These are phyloP conservation scores for Cygnus buccinator DNA, from an alignment of 2,113 vertebrate genomes.

Conservation along the genomic window DNA sequence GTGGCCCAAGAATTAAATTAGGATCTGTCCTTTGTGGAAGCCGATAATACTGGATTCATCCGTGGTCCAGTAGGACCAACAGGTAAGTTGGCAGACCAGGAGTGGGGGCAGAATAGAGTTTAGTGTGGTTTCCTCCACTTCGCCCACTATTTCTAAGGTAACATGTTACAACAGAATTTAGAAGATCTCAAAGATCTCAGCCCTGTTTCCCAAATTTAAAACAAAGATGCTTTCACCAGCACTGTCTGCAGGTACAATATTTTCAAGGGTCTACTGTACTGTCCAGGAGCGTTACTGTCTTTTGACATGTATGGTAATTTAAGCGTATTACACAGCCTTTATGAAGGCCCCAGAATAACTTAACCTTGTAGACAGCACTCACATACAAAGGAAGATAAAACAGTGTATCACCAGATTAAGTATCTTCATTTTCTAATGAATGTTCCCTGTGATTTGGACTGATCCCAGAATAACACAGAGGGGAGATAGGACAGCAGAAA, in stretches of 20 bases:
- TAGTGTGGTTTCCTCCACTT: not conserved
- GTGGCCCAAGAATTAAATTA: not conserved
- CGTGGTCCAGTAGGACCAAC: not conserved
- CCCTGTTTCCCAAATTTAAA: not conserved
- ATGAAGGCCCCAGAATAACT: not conserved
- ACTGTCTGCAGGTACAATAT: not conserved
- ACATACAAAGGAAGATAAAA: not conserved
- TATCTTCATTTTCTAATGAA: not conserved
- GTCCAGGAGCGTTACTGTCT: not conserved
- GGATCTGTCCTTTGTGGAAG: not conserved
- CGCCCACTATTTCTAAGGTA: not conserved
- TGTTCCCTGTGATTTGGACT: not conserved
- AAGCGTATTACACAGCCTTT: not conserved
- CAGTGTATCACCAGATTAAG: not conserved
- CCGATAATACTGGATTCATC: not conserved
- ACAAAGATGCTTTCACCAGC: not conserved
- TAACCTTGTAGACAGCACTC: not conserved
- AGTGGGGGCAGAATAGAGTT: not conserved
- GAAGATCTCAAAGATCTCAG: not conserved
- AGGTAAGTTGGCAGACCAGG: not conserved
- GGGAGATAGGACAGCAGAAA: not conserved
- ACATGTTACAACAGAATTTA: not conserved
- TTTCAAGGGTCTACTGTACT: not conserved
- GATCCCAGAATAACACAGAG: not conserved
- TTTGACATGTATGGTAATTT: not conserved